Evolutionary conservation across 2,888 invertebrate genomes (phyloP).

Genomic region (Tenthredo livida): DNA sequence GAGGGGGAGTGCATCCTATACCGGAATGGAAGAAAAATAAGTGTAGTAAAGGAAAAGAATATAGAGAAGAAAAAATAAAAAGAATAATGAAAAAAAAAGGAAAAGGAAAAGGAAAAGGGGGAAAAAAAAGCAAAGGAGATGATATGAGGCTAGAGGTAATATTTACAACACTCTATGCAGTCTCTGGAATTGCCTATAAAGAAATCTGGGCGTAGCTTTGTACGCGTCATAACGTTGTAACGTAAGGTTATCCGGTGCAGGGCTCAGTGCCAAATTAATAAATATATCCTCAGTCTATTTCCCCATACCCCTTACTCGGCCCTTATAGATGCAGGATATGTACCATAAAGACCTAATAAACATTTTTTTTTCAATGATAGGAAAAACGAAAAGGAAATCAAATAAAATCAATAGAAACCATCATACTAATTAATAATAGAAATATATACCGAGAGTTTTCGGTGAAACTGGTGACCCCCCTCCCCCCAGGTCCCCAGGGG

Average conservation of each 20-base stretch:
- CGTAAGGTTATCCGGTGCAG: slow-evolving; percentile 68
- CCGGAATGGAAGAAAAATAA: neutral
- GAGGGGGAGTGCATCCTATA: neutral
- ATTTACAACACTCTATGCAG: slow-evolving; percentile 75
- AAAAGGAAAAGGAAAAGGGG: neutral
- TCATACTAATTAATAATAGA: no score
- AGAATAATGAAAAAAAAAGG: neutral
- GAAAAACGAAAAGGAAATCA: no score
- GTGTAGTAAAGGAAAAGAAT: neutral
- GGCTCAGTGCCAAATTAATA: slow-evolving; percentile 77
- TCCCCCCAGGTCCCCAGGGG: no score
- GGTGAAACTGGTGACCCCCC: no score
- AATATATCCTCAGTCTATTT: slow-evolving; percentile 75
- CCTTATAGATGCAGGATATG: neutral
- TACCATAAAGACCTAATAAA: neutral
- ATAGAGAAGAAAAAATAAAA: neutral
- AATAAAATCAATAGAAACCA: no score
- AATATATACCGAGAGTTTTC: no score
- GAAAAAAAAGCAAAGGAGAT: neutral
- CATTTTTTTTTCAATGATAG: neutral
- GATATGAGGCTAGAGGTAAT: slow-evolving; percentile 61
- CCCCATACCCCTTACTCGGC: slow-evolving; percentile 54
- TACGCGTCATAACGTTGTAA: slow-evolving; percentile 77
- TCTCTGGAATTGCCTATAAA: slow-evolving; percentile 77
- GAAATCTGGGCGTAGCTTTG: slow-evolving; percentile 77